phyloP scores from a whole-genome alignment of 2,113 vertebrate genomes.

The Machaerirhynchus nigripectus region DNA sequence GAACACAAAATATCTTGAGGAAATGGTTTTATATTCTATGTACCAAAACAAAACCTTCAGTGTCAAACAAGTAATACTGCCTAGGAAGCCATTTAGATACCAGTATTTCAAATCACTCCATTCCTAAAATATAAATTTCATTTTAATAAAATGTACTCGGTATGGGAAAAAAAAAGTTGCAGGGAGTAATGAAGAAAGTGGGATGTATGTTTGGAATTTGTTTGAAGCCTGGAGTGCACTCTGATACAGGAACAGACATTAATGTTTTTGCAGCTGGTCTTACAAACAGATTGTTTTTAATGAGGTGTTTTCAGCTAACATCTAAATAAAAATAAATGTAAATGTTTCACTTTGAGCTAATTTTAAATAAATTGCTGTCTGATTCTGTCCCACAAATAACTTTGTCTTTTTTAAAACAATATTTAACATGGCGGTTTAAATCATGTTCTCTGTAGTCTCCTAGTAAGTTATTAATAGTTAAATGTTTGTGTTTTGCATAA shows the following conservation, averaged over 20 bases:
- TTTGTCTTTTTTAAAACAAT: conserved; percentile 2
- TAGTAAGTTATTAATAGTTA: not conserved
- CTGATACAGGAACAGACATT: not conserved
- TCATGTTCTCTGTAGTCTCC: not conserved
- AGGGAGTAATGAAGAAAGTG: not conserved
- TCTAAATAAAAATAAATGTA: conserved; percentile 40
- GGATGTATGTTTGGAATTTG: not conserved
- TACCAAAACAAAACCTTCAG: conserved; percentile 68
- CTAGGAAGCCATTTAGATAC: conserved; percentile 35
- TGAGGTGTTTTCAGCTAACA: conserved; percentile 5
- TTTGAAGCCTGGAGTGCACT: conserved; percentile 21
- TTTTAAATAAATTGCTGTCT: not conserved
- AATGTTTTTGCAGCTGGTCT: not conserved
- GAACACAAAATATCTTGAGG: conserved; percentile 76
- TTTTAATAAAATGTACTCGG: not conserved
- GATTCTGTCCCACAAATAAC: not conserved
- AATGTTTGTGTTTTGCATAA: not conserved
- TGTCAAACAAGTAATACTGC: conserved; percentile 41
- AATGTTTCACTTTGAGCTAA: conserved; percentile 22
- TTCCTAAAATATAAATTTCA: conserved; percentile 18
- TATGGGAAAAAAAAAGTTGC: not conserved
- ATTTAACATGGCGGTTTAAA: not conserved
- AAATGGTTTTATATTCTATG: conserved; percentile 70
- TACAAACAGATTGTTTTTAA: not conserved
- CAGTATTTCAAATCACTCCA: not conserved